A percentile compares a stretch with the other conserved stretches of the same genome.
These are phyloP conservation scores for Porites lutea DNA, from an alignment of 64 coral and sea anemone species.

Conservation along the genomic window DNA sequence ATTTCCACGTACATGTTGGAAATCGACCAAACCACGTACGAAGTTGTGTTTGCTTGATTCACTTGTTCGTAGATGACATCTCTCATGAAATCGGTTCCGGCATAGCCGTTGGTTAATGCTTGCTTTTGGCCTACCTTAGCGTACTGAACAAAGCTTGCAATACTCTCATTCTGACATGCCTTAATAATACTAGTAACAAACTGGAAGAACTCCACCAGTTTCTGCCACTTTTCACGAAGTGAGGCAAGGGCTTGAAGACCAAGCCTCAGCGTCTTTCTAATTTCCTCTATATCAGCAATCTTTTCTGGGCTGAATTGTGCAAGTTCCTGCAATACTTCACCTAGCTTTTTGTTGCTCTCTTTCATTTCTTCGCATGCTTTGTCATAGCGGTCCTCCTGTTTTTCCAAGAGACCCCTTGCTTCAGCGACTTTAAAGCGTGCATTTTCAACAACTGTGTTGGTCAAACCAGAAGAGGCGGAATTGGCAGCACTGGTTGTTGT, in stretches of 20 bases:
- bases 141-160: slow-evolving; percentile 9
- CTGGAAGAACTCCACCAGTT: slow-evolving; percentile 45
- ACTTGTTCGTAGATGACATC: slow-evolving; percentile 37
- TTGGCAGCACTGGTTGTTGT: not conserved
- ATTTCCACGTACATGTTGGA: slow-evolving; percentile 23
- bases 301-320: slow-evolving; percentile 17
- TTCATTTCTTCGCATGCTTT: not conserved
- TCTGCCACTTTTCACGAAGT: slow-evolving; percentile 12
- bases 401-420: slow-evolving; percentile 9
- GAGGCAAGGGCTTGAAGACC: not conserved
- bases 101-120: not conserved
- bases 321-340: not conserved
- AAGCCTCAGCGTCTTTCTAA: not conserved
- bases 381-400: slow-evolving; percentile 16
- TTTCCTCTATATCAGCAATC: slow-evolving; percentile 13
- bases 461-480: not conserved
- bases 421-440: slow-evolving; percentile 4
- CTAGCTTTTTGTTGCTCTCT: slow-evolving; percentile 1
- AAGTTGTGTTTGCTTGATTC: not conserved
- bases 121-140: slow-evolving; percentile 8
- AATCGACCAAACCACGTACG: slow-evolving; percentile 26
- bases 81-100: slow-evolving; percentile 2
- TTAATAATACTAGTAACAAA: not conserved
- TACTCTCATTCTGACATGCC: not conserved
- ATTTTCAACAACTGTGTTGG: not conserved